Evolutionary conservation across 2,113 vertebrate genomes (phyloP).

Genomic region (Toxotes chatareus): DNA sequence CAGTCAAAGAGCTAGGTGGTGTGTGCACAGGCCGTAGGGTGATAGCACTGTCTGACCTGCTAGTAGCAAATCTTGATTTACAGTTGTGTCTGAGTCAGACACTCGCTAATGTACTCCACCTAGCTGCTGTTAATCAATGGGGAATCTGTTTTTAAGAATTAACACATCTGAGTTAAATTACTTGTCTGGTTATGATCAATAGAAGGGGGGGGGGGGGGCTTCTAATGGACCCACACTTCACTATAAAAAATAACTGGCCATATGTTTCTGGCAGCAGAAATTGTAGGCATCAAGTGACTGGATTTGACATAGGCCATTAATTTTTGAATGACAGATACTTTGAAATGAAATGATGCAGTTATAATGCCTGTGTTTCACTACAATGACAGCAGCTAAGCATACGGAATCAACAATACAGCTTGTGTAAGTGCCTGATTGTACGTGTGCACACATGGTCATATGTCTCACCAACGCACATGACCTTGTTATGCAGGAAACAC

Average conservation of each 20-base stretch:
- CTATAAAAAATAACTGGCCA: not conserved
- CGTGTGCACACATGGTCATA: not conserved
- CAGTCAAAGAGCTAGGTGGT: slow-evolving; percentile 29
- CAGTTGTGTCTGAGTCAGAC: slow-evolving; percentile 25
- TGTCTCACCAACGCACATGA: not conserved
- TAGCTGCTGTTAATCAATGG: slow-evolving; percentile 26
- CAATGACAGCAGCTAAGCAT: slow-evolving; percentile 1
- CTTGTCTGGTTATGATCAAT: slow-evolving; percentile 4
- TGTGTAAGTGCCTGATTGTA: not conserved
- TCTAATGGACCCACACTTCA: no score
- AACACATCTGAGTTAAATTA: not conserved
- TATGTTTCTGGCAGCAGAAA: slow-evolving; percentile 11
- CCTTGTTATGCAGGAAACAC: slow-evolving; percentile 14
- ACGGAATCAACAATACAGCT: slow-evolving; percentile 22
- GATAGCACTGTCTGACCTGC: slow-evolving; percentile 33
- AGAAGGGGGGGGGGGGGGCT: not conserved
- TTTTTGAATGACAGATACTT: not conserved
- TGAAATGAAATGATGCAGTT: slow-evolving; percentile 2
- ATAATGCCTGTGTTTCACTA: not conserved
- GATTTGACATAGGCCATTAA: not conserved
- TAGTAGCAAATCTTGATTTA: slow-evolving; percentile 38
- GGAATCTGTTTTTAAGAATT: slow-evolving; percentile 16
- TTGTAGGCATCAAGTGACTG: not conserved
- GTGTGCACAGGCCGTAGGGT: slow-evolving; percentile 14
- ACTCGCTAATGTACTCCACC: slow-evolving; percentile 36